Percentiles rank a stretch among this genome's conserved stretches.
Conservation (phyloP, 1,140 invertebrate genomes). For the Musca vetustissima region DNA sequence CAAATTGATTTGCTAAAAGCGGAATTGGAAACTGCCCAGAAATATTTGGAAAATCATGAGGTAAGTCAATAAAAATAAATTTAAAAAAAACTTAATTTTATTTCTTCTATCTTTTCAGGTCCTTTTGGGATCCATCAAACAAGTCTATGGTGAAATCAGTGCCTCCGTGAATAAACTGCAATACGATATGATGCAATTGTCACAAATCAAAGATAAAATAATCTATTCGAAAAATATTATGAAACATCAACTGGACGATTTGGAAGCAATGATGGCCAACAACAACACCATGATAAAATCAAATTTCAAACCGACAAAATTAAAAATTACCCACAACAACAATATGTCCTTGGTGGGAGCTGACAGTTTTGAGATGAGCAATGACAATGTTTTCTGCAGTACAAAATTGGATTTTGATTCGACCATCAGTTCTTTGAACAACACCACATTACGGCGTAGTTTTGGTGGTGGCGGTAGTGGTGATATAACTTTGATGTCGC, state of each 20-base stretch:
- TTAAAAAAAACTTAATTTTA: background rate
- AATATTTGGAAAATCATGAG: constrained; percentile 44
- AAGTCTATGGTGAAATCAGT: constrained; percentile 45
- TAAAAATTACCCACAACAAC: constrained; percentile 40
- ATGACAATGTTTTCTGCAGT: constrained; percentile 47
- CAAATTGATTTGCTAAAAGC: constrained; percentile 42
- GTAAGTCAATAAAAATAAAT: background rate
- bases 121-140: constrained; percentile 42
- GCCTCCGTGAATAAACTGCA: constrained; percentile 44
- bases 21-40: constrained; percentile 37
- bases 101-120: constrained; percentile 26
- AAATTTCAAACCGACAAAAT: constrained; percentile 41
- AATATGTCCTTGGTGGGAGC: constrained; percentile 37
- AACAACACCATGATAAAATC: constrained; percentile 36
- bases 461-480: constrained; percentile 29
- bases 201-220: constrained; percentile 52
- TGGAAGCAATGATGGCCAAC: constrained; percentile 33
- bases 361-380: constrained; percentile 46
- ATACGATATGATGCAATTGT: constrained; percentile 47
- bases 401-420: constrained; percentile 47
- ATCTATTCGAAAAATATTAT: constrained; percentile 46
- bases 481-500: constrained; percentile 35
- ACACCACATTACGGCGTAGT: constrained; percentile 31
- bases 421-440: constrained; percentile 33
- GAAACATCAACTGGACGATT: constrained; percentile 42